Evolutionary conservation across 2,113 vertebrate genomes (phyloP).

Genomic region (Rhinolophus ferrumequinum): DNA sequence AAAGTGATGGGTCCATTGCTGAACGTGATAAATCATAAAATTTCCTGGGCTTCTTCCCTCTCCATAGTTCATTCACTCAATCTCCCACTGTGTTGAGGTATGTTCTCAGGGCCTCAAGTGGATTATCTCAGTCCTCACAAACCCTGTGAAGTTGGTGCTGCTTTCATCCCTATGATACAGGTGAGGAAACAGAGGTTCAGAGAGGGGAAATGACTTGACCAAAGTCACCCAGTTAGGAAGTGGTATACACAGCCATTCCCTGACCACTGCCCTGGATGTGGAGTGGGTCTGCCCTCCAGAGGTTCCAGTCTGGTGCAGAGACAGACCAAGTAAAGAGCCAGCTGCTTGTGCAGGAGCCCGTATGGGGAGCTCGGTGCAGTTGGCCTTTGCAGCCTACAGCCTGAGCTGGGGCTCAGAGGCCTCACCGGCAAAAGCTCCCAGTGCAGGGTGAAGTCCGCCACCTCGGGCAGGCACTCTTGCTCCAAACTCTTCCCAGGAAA

Average conservation of each 20-base stretch:
- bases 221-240: not conserved
- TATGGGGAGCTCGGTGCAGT: not conserved
- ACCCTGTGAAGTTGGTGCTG: not conserved
- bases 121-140: not conserved
- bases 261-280: not conserved
- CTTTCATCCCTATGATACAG: not conserved
- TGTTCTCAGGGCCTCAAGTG: not conserved
- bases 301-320: not conserved
- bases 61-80: slow-evolving; percentile 63
- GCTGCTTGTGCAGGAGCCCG: not conserved
- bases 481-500: not conserved
- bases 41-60: slow-evolving; percentile 53
- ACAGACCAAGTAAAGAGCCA: not conserved
- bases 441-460: not conserved
- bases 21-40: not conserved
- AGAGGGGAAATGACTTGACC: not conserved
- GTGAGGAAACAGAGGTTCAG: not conserved
- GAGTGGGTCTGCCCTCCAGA: not conserved
- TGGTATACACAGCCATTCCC: not conserved
- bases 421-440: not conserved
- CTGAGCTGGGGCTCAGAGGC: not conserved
- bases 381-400: not conserved
- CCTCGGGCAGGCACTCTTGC: not conserved
- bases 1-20: not conserved
- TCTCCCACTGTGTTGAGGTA: not conserved